Base-by-base conservation (phyloP, 2,113 vertebrate genomes). In the Saguinus midas region DNA sequence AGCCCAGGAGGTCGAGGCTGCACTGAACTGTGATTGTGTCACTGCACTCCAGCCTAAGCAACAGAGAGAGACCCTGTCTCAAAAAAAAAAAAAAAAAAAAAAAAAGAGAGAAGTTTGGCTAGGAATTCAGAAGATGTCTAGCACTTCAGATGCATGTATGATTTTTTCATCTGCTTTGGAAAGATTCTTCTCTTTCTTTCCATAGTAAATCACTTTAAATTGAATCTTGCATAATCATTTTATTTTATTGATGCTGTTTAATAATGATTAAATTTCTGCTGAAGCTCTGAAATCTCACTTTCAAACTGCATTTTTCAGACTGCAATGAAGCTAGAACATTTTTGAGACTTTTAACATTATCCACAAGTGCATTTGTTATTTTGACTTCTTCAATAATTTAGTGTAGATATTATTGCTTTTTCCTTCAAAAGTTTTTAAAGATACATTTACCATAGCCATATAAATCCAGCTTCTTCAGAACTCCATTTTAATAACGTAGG, bases 391-490 rank as follows among this genome's bases (percentile, higher is more conserved):
- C 18, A 55, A 23, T 82, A 70, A 87, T 86, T 87, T 82, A 95
- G 40, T 68, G 27, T 66, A 29, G 37, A 50, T 81, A 90, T 90
- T 6, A 43, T 73, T 90, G 52, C 20, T 29, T 72, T 92, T 52
- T 43, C 5, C 40, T 55, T 73, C 21, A 48, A 40, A 35, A 25
- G 11, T 13, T 52, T 75, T 90, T 66, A 50, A 68, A 93, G 48
- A 70, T 14, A 40, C 32, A 90, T n/a, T 80, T 93, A 80, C 20
- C 21, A 43, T 55, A 66, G 27, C 29, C 64, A 55, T 29, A 81
- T 73, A 68, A 79, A 90, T 84, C 83, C 66, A 75, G 8, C 83
- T 83, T 88, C 25, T 92, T 83, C n/a, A 93, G 58, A 89, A 48
- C 48, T 76, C 45, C n/a, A 68, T 78, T 92, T 87, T 83, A 70